Conservation (phyloP, 2,113 vertebrate species). For the Papio anubis region DNA sequence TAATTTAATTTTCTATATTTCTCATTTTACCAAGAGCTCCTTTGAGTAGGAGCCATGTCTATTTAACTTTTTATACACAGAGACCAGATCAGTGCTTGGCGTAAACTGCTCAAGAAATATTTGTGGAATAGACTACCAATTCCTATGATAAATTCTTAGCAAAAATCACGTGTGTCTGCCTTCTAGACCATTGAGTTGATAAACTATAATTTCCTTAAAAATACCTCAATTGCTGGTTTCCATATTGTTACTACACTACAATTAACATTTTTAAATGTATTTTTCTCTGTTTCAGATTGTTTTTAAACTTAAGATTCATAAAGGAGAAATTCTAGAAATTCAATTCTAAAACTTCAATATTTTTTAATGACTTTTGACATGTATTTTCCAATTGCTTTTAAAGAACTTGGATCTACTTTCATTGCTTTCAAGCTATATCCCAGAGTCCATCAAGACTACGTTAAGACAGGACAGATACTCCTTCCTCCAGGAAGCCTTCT, state of each 20-base stretch:
- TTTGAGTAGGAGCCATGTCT: not conserved
- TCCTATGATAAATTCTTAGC: not conserved
- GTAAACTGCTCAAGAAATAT: not conserved
- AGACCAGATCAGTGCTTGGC: not conserved
- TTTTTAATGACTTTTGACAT: not conserved
- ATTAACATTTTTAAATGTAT: not conserved
- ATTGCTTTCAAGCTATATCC: not conserved
- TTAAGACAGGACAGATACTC: not conserved
- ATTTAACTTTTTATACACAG: not conserved
- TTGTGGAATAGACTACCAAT: not conserved
- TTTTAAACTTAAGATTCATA: slow-evolving; percentile 30
- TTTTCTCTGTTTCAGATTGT: not conserved
- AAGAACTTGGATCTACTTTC: not conserved
- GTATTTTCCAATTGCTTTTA: not conserved
- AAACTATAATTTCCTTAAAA: not conserved
- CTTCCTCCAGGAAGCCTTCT: not conserved
- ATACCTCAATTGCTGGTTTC: not conserved
- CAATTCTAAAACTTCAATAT: not conserved
- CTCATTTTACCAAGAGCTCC: not conserved
- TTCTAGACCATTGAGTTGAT: not conserved
- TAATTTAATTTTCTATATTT: not conserved
- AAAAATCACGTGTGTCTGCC: not conserved
- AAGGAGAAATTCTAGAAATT: not conserved
- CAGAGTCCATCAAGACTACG: not conserved
- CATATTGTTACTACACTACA: not conserved